These are phyloP conservation scores for Drosophila sp. DNA, from an alignment of 1,140 invertebrate genomes.

Conservation along the genomic window DNA sequence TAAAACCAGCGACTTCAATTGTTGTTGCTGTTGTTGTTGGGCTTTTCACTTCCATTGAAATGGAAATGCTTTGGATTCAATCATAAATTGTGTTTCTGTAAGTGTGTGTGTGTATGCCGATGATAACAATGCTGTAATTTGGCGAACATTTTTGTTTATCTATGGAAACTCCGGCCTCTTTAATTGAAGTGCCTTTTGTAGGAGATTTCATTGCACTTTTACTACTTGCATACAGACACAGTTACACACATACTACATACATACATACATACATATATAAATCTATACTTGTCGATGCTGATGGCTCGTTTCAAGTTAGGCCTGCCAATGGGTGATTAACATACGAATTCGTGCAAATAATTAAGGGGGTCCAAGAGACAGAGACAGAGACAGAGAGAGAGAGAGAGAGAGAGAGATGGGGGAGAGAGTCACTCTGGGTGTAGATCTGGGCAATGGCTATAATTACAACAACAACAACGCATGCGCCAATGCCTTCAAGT, in stretches of 20 bases:
- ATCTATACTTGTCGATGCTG: constrained; percentile 52
- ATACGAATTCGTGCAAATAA: constrained; percentile 68
- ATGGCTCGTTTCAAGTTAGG: constrained; percentile 11
- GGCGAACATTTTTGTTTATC: constrained; percentile 57
- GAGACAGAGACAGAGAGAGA: neutral
- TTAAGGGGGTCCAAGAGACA: constrained; percentile 40
- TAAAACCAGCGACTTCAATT: neutral
- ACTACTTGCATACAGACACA: constrained; percentile 44
- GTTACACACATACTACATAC: constrained; percentile 23
- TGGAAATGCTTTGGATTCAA: constrained; percentile 59
- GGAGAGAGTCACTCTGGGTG: constrained; percentile 3
- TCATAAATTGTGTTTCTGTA: constrained; percentile 47
- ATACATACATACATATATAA: constrained; percentile 22
- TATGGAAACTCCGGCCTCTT: constrained; percentile 55
- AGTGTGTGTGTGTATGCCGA: constrained; percentile 28
- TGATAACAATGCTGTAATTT: constrained; percentile 67
- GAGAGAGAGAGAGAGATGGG: neutral
- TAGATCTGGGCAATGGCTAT: constrained; percentile 34
- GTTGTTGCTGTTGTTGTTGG: constrained; percentile 23
- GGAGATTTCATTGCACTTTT: constrained; percentile 57
- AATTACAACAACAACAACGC: constrained; percentile 49
- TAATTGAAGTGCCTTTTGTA: constrained; percentile 66
- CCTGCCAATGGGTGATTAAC: constrained; percentile 57
- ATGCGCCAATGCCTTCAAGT: constrained; percentile 27
- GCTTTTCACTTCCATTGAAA: constrained; percentile 57